Percentiles rank a stretch among this genome's conserved stretches.
phyloP scores from a whole-genome alignment of 2,113 vertebrate species.

The Microcebus jonahi region DNA sequence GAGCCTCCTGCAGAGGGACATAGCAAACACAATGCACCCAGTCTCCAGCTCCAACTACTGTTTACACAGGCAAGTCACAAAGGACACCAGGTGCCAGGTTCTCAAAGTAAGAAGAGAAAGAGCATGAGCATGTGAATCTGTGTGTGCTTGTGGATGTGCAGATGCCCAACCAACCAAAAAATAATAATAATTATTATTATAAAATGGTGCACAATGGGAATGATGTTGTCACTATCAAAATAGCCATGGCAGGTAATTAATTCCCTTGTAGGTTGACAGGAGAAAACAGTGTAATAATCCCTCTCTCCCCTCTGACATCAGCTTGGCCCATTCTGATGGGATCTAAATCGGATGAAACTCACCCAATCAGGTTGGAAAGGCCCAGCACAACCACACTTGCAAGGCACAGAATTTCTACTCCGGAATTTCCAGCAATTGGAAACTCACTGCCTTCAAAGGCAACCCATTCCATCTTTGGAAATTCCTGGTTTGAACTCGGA shows the following conservation, averaged over 20 bases:
- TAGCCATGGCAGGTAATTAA: background rate
- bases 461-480: background rate
- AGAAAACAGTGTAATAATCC: background rate
- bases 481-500: background rate
- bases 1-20: constrained; percentile 29
- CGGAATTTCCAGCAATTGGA: background rate
- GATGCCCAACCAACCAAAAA: background rate
- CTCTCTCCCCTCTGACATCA: background rate
- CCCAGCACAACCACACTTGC: background rate
- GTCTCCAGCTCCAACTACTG: background rate
- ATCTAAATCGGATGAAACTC: background rate
- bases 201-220: background rate
- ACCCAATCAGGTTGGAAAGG: background rate
- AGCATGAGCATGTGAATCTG: too few species aligned
- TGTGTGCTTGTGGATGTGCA: background rate
- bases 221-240: background rate
- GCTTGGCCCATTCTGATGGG: background rate
- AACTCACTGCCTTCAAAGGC: background rate
- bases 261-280: background rate
- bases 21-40: rapidly evolving
- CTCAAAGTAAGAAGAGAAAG: background rate
- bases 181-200: background rate
- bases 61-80: background rate
- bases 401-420: background rate
- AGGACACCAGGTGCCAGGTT: background rate